Conservation (phyloP, 2,113 vertebrate genomes). For the Mola mola region DNA sequence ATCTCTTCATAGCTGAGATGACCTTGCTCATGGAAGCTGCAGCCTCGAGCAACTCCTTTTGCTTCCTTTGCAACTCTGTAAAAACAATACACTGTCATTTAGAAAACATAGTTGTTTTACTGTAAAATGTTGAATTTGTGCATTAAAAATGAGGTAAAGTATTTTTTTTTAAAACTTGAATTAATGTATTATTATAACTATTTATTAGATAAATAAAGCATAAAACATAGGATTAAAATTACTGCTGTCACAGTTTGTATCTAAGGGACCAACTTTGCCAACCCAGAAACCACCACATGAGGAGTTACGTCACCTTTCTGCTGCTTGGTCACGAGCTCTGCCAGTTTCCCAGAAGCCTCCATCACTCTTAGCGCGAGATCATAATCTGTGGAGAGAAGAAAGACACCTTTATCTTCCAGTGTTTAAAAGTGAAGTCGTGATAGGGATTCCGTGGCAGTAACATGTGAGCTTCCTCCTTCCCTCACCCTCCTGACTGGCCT, state of each 20-base stretch:
- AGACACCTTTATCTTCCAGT: background rate
- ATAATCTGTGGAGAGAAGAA: conserved; percentile 64
- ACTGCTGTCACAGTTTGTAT: too few relatives aligned
- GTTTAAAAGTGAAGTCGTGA: background rate
- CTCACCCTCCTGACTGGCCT: conserved; percentile 77
- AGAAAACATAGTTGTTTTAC: too few relatives aligned
- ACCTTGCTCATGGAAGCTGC: conserved; percentile 41
- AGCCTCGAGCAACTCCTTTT: conserved; percentile 29
- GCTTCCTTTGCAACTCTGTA: conserved; percentile 58
- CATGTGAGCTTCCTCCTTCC: background rate
- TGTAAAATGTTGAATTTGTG: too few relatives aligned
- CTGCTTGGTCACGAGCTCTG: conserved; percentile 56
- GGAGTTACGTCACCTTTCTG: conserved; percentile 63
- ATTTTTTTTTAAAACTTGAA: too few relatives aligned
- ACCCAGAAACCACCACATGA: too few relatives aligned
- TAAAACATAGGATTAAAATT: too few relatives aligned
- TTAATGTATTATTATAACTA: too few relatives aligned
- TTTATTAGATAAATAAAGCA: too few relatives aligned
- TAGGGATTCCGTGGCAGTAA: background rate
- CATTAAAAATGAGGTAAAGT: too few relatives aligned
- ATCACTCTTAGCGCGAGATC: conserved; percentile 66
- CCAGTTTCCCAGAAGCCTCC: conserved; percentile 69
- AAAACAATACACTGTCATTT: conserved; percentile 5
- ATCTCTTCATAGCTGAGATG: conserved; percentile 29
- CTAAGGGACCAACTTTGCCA: too few relatives aligned